These are phyloP conservation scores for Campopleginae sp. DNA, from an alignment of 2,888 invertebrate species.

Conservation along the genomic window DNA sequence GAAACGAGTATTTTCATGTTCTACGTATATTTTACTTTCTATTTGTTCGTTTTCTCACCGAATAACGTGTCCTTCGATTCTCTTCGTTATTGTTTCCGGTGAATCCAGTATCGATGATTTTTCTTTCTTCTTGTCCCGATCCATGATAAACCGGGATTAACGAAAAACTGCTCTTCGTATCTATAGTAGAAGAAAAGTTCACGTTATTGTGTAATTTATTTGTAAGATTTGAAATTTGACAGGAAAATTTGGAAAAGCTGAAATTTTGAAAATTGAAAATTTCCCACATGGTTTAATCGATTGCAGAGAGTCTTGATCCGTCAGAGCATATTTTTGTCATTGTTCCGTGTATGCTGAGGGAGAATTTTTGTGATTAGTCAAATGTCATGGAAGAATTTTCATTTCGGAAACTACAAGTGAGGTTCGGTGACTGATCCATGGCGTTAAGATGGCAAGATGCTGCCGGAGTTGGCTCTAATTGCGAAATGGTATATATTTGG, in stretches of 20 bases:
- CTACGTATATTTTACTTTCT: neutral
- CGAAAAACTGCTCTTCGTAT: neutral
- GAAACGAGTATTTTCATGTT: neutral
- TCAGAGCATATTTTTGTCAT: too few species aligned
- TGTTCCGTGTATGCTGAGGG: too few species aligned
- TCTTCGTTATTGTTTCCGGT: constrained; percentile 49
- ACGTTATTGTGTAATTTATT: neutral
- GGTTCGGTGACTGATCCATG: too few species aligned
- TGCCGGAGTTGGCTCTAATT: neutral
- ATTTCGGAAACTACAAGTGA: too few species aligned
- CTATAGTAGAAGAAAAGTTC: constrained; percentile 1
- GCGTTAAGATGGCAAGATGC: neutral
- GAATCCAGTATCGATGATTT: constrained; percentile 44
- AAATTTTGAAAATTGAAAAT: too few species aligned
- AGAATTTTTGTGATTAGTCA: too few species aligned
- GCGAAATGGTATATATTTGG: neutral
- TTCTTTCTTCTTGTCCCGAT: constrained; percentile 7
- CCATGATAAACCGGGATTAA: constrained; percentile 25
- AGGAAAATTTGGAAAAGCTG: too few species aligned
- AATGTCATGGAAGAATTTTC: too few species aligned
- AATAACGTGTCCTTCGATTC: constrained; percentile 44
- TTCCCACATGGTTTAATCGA: too few species aligned
- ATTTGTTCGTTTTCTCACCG: constrained; percentile 47
- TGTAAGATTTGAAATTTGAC: neutral
- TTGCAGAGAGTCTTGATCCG: too few species aligned